Conservation (phyloP, 2,888 invertebrate species). For the Limnephilus rhombicus region DNA sequence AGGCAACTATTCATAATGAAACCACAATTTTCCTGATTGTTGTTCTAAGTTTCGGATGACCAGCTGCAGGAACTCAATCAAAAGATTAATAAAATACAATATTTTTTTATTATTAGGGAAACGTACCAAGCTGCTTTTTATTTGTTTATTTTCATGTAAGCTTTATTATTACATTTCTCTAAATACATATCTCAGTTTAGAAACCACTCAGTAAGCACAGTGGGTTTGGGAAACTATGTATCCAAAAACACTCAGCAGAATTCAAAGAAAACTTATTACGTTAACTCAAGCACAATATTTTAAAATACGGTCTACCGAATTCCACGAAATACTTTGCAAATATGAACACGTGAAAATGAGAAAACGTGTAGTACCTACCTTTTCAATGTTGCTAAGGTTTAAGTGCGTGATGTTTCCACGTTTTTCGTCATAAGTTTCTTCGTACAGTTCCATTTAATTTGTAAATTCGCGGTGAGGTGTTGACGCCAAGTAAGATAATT, state of each 20-base stretch:
- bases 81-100: too few relatives aligned
- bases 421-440: constrained; percentile 27
- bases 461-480: constrained; percentile 37
- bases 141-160: too few relatives aligned
- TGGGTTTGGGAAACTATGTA: neutral
- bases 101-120: too few relatives aligned
- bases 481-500: constrained; percentile 46
- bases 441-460: constrained; percentile 33
- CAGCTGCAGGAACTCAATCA: too few relatives aligned
- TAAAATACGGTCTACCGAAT: neutral
- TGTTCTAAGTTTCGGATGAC: too few relatives aligned
- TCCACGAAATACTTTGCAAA: neutral
- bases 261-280: neutral
- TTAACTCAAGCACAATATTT: neutral
- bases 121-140: too few relatives aligned
- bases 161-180: too few relatives aligned
- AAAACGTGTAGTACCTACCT: too few relatives aligned
- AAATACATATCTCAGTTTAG: neutral
- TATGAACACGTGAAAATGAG: neutral
- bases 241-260: neutral
- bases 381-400: neutral
- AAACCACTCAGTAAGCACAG: neutral
- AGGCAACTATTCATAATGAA: too few relatives aligned
- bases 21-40: too few relatives aligned
- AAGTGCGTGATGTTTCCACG: constrained; percentile 8